Evolutionary conservation across 35 echinoderm and acorn worm species (phyloP).

Genomic region (Hemicentrotus pulcherrimus): DNA sequence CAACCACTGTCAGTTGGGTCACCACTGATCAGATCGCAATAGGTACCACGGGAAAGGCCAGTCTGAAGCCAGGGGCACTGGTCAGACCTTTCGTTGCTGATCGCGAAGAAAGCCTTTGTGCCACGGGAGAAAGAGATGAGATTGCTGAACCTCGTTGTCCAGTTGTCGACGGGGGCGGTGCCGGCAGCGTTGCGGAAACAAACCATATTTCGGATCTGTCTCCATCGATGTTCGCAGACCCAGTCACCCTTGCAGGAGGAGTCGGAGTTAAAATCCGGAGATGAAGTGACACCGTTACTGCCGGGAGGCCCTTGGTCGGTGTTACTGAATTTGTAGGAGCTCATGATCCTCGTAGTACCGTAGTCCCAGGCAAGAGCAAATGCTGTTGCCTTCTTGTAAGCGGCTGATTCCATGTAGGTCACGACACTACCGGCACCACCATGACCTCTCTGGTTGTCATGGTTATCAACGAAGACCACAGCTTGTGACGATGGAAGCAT

Average conservation of each 20-base stretch:
- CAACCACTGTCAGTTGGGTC: not conserved
- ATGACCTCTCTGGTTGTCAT: conserved; percentile 83
- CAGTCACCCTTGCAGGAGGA: conserved; percentile 72
- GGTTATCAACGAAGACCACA: conserved; percentile 83
- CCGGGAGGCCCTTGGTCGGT: conserved; percentile 60
- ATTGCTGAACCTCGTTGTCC: conserved; percentile 65
- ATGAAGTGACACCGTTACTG: not conserved
- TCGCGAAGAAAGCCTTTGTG: conserved; percentile 67
- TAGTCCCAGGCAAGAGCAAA: conserved; percentile 88
- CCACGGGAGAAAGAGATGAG: conserved; percentile 72
- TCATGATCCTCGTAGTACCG: conserved; percentile 82
- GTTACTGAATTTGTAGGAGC: conserved; percentile 54
- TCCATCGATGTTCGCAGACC: conserved; percentile 90
- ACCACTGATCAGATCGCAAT: conserved; percentile 68
- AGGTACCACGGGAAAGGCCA: conserved; percentile 57
- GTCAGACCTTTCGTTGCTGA: conserved; percentile 43
- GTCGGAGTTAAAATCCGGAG: conserved; percentile 45
- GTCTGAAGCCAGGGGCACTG: conserved; percentile 47
- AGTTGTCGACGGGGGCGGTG: conserved; percentile 53
- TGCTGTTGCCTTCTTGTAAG: conserved; percentile 74
- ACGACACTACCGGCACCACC: conserved; percentile 68
- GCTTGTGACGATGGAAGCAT: conserved; percentile 64
- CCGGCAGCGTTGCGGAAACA: conserved; percentile 60
- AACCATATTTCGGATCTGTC: conserved; percentile 67
- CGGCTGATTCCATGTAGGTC: conserved; percentile 60